Conservation (phyloP, 2,113 vertebrate species). For the Centrocercus urophasianus region DNA sequence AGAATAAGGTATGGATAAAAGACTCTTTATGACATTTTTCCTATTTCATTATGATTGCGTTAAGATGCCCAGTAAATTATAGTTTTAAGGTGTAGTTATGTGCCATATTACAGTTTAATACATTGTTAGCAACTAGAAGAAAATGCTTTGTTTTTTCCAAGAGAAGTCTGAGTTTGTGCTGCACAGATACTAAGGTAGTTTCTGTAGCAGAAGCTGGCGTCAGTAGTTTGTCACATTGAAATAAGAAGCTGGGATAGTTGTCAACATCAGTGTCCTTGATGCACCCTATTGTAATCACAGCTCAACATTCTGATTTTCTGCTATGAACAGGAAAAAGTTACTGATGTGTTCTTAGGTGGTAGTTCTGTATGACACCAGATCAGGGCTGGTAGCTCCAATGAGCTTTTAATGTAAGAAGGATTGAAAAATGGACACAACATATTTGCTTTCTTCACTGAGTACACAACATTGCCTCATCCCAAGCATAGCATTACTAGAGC, state of each 20-base stretch:
- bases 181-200: neutral
- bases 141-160: neutral
- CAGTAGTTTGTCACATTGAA: neutral
- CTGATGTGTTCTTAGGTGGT: accelerated
- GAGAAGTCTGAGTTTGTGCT: neutral
- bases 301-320: neutral
- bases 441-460: no score
- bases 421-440: neutral
- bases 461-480: accelerated
- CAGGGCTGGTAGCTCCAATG: neutral
- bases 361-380: neutral
- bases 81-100: neutral
- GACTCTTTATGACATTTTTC: neutral
- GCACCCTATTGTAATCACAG: neutral
- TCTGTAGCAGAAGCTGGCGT: neutral
- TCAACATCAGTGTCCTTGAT: neutral
- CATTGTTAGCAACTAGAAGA: neutral
- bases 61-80: neutral
- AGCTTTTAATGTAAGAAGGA: neutral
- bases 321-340: neutral
- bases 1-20: neutral
- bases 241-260: neutral
- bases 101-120: neutral
- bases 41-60: neutral
- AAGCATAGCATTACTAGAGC: neutral